These are phyloP conservation scores for Lates calcarifer DNA, from an alignment of 2,113 vertebrate species.

Conservation along the genomic window DNA sequence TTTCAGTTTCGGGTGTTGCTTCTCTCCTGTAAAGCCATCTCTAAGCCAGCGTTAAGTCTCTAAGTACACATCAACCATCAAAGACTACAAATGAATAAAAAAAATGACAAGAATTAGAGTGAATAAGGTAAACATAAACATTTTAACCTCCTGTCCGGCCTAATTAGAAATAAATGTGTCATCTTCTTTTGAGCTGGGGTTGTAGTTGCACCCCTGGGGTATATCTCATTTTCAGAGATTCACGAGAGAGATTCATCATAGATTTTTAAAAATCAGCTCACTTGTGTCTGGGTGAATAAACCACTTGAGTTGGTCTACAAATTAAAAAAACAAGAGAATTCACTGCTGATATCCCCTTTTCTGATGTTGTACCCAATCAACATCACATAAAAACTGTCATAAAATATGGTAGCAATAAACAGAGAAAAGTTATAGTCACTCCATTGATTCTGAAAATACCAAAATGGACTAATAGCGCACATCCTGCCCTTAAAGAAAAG, in stretches of 20 bases:
- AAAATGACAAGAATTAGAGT: not conserved
- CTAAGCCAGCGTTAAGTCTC: not conserved
- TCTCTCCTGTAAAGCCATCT: not conserved
- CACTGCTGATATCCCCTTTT: not conserved
- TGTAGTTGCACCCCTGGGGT: not conserved
- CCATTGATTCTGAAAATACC: not conserved
- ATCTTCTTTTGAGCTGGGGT: not conserved
- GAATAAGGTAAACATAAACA: constrained; percentile 17
- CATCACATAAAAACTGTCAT: not conserved
- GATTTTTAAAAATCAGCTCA: constrained; percentile 18
- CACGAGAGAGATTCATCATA: not conserved
- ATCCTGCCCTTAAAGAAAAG: not conserved
- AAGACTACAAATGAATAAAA: constrained; percentile 20
- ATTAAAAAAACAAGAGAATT: not conserved
- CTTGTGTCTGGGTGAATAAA: constrained; percentile 20
- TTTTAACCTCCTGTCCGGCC: not conserved
- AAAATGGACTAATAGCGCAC: not conserved
- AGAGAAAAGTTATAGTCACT: not conserved
- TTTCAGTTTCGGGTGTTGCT: constrained; percentile 18
- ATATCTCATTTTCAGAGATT: constrained; percentile 5
- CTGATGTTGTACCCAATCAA: not conserved
- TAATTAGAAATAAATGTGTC: constrained; percentile 12
- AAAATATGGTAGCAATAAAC: not conserved
- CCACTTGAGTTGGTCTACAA: not conserved
- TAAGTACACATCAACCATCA: constrained; percentile 16